These are phyloP conservation scores for Peromyscus leucopus DNA, from an alignment of 2,113 vertebrate species.

Conservation along the genomic window DNA sequence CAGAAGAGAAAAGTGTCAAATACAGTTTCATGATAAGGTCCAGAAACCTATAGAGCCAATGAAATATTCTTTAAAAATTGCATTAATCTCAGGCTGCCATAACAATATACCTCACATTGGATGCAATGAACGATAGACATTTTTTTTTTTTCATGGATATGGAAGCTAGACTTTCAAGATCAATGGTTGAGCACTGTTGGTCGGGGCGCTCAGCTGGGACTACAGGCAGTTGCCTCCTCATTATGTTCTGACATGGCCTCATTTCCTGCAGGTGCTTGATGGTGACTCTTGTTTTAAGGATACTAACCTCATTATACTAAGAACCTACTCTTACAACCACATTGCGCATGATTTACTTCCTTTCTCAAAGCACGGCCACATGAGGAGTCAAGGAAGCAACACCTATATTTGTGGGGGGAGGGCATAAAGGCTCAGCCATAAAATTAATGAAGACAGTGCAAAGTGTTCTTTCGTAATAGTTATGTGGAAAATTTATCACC, in stretches of 20 bases:
- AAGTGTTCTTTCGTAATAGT: neutral
- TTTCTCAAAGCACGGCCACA: neutral
- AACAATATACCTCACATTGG: neutral
- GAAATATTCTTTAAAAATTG: neutral
- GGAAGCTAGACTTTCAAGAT: neutral
- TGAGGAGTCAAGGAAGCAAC: too few species aligned
- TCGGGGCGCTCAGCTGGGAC: accelerated
- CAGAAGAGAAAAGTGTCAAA: neutral
- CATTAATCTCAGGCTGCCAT: neutral
- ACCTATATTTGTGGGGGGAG: neutral
- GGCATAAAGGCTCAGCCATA: neutral
- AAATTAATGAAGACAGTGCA: neutral
- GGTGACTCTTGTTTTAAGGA: neutral
- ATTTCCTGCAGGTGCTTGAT: neutral
- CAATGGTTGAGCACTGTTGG: neutral
- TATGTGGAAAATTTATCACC: neutral
- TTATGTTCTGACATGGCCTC: neutral
- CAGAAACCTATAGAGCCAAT: neutral
- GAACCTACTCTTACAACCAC: neutral
- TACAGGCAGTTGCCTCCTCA: neutral
- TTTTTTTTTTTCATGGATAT: neutral
- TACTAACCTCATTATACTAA: neutral
- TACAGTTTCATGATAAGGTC: neutral
- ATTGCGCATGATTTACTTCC: neutral
- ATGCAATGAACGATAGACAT: neutral